These are phyloP conservation scores for Propithecus perrieri DNA, from an alignment of 2,797 vertebrate species.

Conservation along the genomic window DNA sequence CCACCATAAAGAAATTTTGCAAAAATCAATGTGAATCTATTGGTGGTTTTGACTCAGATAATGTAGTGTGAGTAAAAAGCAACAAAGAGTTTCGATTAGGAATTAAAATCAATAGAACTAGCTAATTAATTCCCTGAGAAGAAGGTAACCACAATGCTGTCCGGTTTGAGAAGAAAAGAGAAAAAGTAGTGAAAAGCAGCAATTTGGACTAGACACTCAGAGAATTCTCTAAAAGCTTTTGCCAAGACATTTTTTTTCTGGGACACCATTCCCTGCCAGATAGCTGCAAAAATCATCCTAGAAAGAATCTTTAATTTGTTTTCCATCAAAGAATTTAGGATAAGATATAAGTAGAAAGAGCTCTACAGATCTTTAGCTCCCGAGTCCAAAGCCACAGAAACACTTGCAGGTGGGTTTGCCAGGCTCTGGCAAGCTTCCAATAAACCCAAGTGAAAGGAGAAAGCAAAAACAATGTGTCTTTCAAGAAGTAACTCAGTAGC, in stretches of 20 bases:
- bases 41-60: neutral
- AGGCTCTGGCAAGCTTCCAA: slow-evolving; percentile 26
- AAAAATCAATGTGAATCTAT: neutral
- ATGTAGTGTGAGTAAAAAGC: neutral
- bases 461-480: slow-evolving; percentile 13
- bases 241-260: neutral
- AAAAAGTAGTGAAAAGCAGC: neutral
- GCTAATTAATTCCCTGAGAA: neutral
- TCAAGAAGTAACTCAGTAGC: neutral
- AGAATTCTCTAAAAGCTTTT: slow-evolving; percentile 20
- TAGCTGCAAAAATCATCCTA: slow-evolving; percentile 16
- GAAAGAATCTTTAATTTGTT: slow-evolving; percentile 27
- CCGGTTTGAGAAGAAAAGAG: neutral
- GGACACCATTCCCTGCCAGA: neutral
- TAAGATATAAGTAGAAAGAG: neutral
- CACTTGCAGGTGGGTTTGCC: slow-evolving; percentile 46
- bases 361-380: neutral
- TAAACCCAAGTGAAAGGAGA: neutral
- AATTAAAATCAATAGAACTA: neutral
- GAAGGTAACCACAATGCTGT: neutral
- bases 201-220: neutral
- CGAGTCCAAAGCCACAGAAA: neutral
- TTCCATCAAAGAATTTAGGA: slow-evolving; percentile 28
- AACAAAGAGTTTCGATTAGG: neutral
- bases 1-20: neutral